These are phyloP conservation scores for Mohoua ochrocephala DNA, from an alignment of 2,113 vertebrate genomes.

Conservation along the genomic window DNA sequence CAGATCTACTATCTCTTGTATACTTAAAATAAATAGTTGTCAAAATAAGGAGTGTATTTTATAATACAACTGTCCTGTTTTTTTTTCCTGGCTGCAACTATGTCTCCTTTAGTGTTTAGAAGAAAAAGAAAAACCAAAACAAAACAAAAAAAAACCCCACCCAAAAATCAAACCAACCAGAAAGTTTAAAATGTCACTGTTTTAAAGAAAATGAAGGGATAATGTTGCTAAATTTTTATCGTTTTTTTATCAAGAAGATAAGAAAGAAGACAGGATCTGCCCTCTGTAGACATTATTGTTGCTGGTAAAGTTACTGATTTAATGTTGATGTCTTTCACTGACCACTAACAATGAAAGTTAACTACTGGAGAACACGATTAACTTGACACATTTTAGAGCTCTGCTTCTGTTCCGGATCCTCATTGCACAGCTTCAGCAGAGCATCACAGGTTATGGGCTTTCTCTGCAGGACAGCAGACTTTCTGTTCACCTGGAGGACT, in stretches of 20 bases:
- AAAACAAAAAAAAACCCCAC: neutral
- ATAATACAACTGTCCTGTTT: neutral
- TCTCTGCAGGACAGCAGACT: neutral
- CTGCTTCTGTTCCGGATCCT: neutral
- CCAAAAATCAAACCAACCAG: neutral
- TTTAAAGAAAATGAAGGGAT: neutral
- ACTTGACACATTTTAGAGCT: neutral
- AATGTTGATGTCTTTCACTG: neutral
- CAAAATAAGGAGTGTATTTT: neutral
- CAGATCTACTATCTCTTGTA: neutral
- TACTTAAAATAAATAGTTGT: constrained; percentile 19
- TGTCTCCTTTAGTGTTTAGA: neutral
- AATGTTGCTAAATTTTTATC: neutral
- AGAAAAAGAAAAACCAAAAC: neutral
- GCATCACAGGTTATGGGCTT: neutral
- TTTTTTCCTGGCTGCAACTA: neutral
- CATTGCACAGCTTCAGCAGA: neutral
- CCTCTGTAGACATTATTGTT: neutral
- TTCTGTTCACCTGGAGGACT: neutral
- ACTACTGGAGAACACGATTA: rapidly evolving
- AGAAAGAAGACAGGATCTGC: neutral
- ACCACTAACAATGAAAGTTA: neutral
- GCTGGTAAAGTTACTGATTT: neutral
- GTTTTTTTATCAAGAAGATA: neutral
- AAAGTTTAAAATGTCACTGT: neutral